Base-by-base conservation (phyloP, 2,888 invertebrate genomes). In the Acronicta aceris region DNA sequence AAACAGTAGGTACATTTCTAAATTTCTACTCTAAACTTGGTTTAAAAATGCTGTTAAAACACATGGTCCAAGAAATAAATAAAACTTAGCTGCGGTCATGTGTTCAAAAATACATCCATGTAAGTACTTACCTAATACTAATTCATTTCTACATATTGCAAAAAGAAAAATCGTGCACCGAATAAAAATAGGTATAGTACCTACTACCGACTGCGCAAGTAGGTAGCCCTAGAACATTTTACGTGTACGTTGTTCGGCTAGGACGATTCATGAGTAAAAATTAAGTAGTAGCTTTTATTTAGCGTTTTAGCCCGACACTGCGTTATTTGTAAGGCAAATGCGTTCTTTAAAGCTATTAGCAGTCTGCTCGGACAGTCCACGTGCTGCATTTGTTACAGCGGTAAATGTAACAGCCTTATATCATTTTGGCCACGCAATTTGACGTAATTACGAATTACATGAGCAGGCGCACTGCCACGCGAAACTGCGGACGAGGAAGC, bases 401-500 rank as follows among this genome's bases (percentile, higher is more conserved):
- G 78, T 79, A 87, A 89, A 81, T 89, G 89, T 89, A 92, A 89
- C 84, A 84, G 75, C 77, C 88, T 93, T 93, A 93, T 93, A 89
- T 93, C 93, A 94, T 87, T 90, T 89, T 65, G 82, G 66, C 89
- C 92, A 93, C 92, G 93, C 89, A 89, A 89, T 88, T 91, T 89
- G 87, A 90, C 87, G 93, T 93, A 92, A 93, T 92, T 89, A 87
- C 78, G 84, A 88, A 90, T 92, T 91, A 92, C 89, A 89, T 89
- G 88, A 84, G 72, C 83, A 73, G 72, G 74, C 79, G 79, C 80
- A 79, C 65, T 67, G 53, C 70, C 75, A 76, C 85, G 87, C 85
- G 83, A 87, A 83, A 78, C 82, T 63, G 54, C 79, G 67, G 78
- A 84, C 82, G 76, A 82, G 84, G 83, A 88, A 83, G 82, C 82